These are phyloP conservation scores for Clupea harengus DNA, from an alignment of 2,113 vertebrate genomes.

Conservation along the genomic window DNA sequence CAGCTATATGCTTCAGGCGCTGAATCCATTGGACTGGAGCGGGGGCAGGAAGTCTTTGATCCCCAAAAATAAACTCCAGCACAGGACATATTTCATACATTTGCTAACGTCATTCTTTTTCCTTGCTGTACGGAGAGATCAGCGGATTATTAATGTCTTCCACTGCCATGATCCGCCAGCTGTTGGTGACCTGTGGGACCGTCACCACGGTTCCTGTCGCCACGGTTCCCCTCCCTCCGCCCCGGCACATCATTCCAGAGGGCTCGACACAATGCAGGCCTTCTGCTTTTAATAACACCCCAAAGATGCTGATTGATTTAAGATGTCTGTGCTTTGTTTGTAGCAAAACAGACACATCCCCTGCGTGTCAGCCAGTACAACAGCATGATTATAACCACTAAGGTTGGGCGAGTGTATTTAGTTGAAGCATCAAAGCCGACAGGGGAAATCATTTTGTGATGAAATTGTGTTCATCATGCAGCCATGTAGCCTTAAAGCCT, in stretches of 20 bases:
- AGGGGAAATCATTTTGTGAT: not conserved
- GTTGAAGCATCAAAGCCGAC: not conserved
- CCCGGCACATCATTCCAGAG: not conserved
- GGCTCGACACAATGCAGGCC: not conserved
- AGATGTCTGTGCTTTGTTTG: not conserved
- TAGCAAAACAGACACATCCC: not conserved
- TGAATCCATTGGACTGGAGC: not conserved
- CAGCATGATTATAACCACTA: not conserved
- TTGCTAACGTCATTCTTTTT: conserved; percentile 41
- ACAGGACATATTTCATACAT: conserved; percentile 39
- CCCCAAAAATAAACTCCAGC: conserved; percentile 26
- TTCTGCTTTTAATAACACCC: conserved; percentile 19
- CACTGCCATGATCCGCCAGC: conserved; percentile 32
- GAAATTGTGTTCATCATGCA: not conserved
- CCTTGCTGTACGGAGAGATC: conserved; percentile 29
- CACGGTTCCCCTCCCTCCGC: conserved; percentile 10
- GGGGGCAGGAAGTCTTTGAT: conserved; percentile 29
- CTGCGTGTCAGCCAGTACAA: not conserved
- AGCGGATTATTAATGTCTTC: conserved; percentile 46
- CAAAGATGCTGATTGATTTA: conserved; percentile 10
- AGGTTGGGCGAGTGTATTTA: not conserved
- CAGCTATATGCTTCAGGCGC: not conserved
- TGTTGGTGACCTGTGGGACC: conserved; percentile 31
- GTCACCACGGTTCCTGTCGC: not conserved
- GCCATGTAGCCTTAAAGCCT: not conserved